A percentile compares a stretch with the other conserved stretches of the same genome.
phyloP scores from a whole-genome alignment of 2,888 invertebrate genomes.

The Drosophila borealis region DNA sequence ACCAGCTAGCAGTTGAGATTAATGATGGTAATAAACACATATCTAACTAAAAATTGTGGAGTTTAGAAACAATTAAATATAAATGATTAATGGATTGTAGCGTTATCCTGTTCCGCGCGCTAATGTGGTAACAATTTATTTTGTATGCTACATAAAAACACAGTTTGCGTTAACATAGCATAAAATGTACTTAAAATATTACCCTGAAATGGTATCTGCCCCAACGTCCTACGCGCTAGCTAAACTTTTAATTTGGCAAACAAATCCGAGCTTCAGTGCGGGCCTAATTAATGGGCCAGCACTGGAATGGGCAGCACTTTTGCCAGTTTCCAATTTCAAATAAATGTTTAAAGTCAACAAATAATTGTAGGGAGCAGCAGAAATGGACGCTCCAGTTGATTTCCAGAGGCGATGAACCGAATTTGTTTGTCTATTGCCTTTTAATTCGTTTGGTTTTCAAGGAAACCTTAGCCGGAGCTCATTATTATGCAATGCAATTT shows the following conservation, averaged over 20 bases:
- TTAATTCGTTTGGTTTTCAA: conserved; percentile 15
- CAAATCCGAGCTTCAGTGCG: conserved; percentile 30
- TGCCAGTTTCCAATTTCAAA: conserved; percentile 59
- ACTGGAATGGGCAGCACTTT: conserved; percentile 30
- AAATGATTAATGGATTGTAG: too few relatives aligned
- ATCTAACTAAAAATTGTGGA: neutral
- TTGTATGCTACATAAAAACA: too few relatives aligned
- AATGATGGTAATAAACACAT: conserved; percentile 24
- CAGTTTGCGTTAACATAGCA: neutral
- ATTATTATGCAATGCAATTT: conserved; percentile 50
- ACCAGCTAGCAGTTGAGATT: conserved; percentile 30
- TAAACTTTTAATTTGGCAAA: conserved; percentile 25
- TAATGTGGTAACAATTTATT: too few relatives aligned
- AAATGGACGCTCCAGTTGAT: conserved; percentile 4
- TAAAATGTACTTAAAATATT: neutral
- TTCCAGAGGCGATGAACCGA: conserved; percentile 26
- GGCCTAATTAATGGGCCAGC: conserved; percentile 60
- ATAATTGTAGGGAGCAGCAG: neutral
- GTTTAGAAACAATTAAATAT: neutral
- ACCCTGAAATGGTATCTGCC: neutral
- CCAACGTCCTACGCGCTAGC: neutral
- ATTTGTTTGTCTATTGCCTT: conserved; percentile 24
- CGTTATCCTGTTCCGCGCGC: too few relatives aligned
- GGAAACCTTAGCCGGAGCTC: conserved; percentile 10
- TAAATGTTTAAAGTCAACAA: conserved; percentile 41